phyloP scores from a whole-genome alignment of 2,113 vertebrate species.

The Salvelinus fontinalis region DNA sequence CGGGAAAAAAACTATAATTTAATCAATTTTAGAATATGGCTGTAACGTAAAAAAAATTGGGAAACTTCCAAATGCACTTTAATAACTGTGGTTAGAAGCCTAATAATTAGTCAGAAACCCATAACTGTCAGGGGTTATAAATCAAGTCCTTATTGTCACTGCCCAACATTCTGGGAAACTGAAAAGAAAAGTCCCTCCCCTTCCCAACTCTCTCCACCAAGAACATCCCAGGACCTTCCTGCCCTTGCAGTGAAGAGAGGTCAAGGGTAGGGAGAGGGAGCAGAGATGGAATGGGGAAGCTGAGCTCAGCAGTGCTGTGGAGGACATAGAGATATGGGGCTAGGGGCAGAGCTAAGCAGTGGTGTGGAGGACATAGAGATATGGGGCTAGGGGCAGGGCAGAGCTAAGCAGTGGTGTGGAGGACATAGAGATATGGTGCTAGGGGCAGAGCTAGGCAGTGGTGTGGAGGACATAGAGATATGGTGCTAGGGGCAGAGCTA shows the following conservation, averaged over 20 bases:
- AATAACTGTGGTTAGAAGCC: too few relatives aligned
- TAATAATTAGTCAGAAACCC: not conserved
- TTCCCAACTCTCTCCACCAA: not conserved
- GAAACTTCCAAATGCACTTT: too few relatives aligned
- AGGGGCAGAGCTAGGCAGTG: not conserved
- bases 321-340: too few relatives aligned
- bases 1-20: too few relatives aligned
- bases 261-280: not conserved
- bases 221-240: not conserved
- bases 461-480: not conserved
- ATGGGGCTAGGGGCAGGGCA: not conserved
- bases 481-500: not conserved
- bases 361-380: too few relatives aligned
- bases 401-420: not conserved
- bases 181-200: not conserved
- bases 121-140: not conserved
- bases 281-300: not conserved
- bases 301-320: not conserved
- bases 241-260: not conserved
- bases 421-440: too few relatives aligned
- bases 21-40: too few relatives aligned
- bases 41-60: too few relatives aligned
- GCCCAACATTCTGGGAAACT: not conserved
- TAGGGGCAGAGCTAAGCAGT: too few relatives aligned
- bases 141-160: not conserved